These are phyloP conservation scores for Sporophila hypoxantha DNA, from an alignment of 2,113 vertebrate genomes.

Conservation along the genomic window DNA sequence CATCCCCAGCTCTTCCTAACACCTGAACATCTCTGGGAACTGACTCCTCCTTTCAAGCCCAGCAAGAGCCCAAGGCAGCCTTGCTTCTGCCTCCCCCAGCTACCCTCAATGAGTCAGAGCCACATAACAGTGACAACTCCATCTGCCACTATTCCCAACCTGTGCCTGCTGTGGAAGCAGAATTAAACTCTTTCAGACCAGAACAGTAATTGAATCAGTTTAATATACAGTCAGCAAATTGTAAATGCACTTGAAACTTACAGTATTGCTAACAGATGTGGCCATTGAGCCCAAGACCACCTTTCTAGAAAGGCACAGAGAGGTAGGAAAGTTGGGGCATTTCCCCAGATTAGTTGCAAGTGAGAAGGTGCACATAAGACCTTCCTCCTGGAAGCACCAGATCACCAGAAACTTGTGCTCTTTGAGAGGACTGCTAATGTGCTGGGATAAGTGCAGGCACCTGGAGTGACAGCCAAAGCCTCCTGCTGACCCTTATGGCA, in stretches of 20 bases:
- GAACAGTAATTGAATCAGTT: not conserved
- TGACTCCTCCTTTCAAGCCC: not conserved
- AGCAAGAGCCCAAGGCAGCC: not conserved
- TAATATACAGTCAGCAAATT: not conserved
- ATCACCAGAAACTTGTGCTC: not conserved
- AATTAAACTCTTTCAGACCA: not conserved
- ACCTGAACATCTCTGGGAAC: not conserved
- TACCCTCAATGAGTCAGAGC: not conserved
- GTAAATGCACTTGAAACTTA: not conserved
- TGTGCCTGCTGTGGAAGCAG: not conserved
- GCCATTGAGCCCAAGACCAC: not conserved
- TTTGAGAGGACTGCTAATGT: not conserved
- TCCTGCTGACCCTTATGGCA: not conserved
- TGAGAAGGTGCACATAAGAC: not conserved
- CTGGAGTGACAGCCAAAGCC: not conserved
- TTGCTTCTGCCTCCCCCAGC: not conserved
- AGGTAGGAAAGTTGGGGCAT: constrained; percentile 10
- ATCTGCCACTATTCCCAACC: not conserved
- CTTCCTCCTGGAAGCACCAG: not conserved
- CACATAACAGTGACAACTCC: rapidly evolving
- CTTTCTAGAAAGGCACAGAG: constrained; percentile 17
- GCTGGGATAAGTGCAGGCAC: not conserved
- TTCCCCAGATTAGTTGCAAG: constrained; percentile 10
- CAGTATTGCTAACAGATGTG: not conserved
- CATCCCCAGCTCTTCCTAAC: not conserved